A percentile compares a stretch with the other conserved stretches of the same genome.
phyloP scores from a whole-genome alignment of 92 coral and sea anemone species.

The Zoanthus solanderi region DNA sequence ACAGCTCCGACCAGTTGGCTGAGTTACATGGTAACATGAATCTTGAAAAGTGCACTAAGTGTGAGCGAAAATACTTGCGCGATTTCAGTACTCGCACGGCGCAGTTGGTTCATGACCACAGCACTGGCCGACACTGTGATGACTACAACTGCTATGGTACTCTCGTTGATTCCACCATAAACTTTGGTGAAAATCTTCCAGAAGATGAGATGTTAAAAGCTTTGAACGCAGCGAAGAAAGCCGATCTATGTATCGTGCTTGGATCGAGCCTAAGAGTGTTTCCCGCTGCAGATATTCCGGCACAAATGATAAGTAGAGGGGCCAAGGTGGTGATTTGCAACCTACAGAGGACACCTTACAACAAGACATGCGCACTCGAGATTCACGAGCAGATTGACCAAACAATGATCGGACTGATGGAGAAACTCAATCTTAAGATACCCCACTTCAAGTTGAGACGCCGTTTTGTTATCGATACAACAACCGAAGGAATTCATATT shows the following conservation, averaged over 20 bases:
- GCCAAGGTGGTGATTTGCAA: slow-evolving; percentile 70
- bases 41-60: slow-evolving; percentile 71
- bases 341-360: slow-evolving; percentile 72
- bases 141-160: slow-evolving; percentile 63
- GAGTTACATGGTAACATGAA: slow-evolving; percentile 79
- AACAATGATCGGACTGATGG: slow-evolving; percentile 60
- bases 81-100: slow-evolving; percentile 72
- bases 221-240: slow-evolving; percentile 48
- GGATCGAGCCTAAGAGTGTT: slow-evolving; percentile 72
- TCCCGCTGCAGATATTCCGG: slow-evolving; percentile 75
- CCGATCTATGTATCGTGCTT: slow-evolving; percentile 63
- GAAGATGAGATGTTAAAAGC: slow-evolving; percentile 61
- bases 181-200: slow-evolving; percentile 80
- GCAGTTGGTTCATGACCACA: slow-evolving; percentile 65
- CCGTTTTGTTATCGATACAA: slow-evolving; percentile 72
- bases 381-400: slow-evolving; percentile 65
- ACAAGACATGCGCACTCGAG: slow-evolving; percentile 57
- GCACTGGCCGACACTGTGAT: slow-evolving; percentile 73
- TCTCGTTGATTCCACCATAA: slow-evolving; percentile 71
- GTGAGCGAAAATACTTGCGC: slow-evolving; percentile 75
- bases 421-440: slow-evolving; percentile 58
- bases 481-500: slow-evolving; percentile 57
- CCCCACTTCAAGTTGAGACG: slow-evolving; percentile 70
- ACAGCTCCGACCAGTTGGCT: slow-evolving; percentile 66
- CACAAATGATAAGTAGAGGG: slow-evolving; percentile 52